A percentile compares a stretch with the other conserved stretches of the same genome.
These are phyloP conservation scores for Atta cephalotes DNA, from an alignment of 1,140 invertebrate species.

Conservation along the genomic window DNA sequence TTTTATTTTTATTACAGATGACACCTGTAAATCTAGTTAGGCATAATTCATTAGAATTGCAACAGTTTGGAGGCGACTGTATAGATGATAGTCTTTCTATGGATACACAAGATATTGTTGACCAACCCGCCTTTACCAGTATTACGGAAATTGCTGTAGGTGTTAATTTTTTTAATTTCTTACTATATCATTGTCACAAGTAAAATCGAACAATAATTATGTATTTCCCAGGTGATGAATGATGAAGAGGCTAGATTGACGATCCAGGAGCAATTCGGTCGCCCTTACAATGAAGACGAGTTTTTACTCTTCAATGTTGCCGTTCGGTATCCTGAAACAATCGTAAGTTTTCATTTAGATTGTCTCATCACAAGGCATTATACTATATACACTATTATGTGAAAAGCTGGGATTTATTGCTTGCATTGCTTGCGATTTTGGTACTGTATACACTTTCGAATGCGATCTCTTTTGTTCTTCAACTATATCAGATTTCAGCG, in stretches of 20 bases:
- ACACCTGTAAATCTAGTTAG: slow-evolving; percentile 92
- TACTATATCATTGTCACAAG: background rate
- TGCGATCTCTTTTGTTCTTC: background rate
- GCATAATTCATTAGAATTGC: slow-evolving; percentile 85
- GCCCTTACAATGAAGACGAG: slow-evolving; percentile 90
- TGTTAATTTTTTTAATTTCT: slow-evolving; percentile 51
- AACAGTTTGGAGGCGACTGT: slow-evolving; percentile 82
- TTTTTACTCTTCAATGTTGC: slow-evolving; percentile 94
- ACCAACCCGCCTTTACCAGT: slow-evolving; percentile 85
- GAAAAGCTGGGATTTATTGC: slow-evolving; percentile 84
- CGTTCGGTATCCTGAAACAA: slow-evolving; percentile 90
- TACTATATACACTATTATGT: slow-evolving; percentile 79
- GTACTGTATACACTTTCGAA: slow-evolving; percentile 27
- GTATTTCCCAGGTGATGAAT: slow-evolving; percentile 87
- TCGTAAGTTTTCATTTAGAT: slow-evolving; percentile 86
- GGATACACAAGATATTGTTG: slow-evolving; percentile 87
- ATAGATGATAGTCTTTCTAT: slow-evolving; percentile 87
- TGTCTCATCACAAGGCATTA: slow-evolving; percentile 58
- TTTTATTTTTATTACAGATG: slow-evolving; percentile 86
- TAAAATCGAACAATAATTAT: background rate
- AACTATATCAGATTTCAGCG: background rate
- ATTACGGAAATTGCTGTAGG: slow-evolving; percentile 87
- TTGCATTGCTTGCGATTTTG: slow-evolving; percentile 69
- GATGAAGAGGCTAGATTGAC: slow-evolving; percentile 89
- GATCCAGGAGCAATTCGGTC: slow-evolving; percentile 94